phyloP scores from a whole-genome alignment of 2,113 vertebrate species.

The Alouatta palliata region DNA sequence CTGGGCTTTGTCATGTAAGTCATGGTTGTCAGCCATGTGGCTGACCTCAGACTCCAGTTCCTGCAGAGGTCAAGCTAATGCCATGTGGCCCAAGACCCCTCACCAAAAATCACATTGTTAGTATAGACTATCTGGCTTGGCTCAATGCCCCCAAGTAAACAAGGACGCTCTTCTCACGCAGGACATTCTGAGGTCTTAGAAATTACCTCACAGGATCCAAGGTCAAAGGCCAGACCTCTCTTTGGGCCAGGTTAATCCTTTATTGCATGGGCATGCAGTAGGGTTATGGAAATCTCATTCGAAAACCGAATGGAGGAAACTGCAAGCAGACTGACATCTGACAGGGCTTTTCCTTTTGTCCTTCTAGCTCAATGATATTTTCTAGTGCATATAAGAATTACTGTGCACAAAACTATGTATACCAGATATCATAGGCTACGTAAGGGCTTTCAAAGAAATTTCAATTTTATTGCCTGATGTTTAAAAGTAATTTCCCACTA shows the following conservation, averaged over 20 bases:
- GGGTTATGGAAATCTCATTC: not conserved
- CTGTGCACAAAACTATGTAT: not conserved
- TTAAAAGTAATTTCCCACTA: not conserved
- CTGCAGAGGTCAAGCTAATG: not conserved
- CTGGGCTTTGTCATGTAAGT: not conserved
- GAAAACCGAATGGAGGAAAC: not conserved
- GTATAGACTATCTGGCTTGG: not conserved
- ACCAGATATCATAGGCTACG: not conserved
- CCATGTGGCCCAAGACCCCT: not conserved
- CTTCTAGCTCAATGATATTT: not conserved
- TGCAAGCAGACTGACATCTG: not conserved
- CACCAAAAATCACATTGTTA: not conserved
- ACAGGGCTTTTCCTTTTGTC: slow-evolving; percentile 3
- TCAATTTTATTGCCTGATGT: not conserved
- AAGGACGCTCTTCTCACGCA: not conserved
- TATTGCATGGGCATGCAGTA: not conserved
- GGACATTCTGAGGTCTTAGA: not conserved
- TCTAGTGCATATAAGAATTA: slow-evolving; percentile 2
- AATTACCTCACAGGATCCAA: not conserved
- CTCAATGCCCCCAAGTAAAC: not conserved
- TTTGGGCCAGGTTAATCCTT: not conserved
- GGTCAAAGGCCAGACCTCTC: not conserved
- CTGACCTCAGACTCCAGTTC: not conserved
- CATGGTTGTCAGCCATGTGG: not conserved
- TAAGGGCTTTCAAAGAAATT: not conserved